Conservation (phyloP, 2,113 vertebrate species). For the Platanista minor region DNA sequence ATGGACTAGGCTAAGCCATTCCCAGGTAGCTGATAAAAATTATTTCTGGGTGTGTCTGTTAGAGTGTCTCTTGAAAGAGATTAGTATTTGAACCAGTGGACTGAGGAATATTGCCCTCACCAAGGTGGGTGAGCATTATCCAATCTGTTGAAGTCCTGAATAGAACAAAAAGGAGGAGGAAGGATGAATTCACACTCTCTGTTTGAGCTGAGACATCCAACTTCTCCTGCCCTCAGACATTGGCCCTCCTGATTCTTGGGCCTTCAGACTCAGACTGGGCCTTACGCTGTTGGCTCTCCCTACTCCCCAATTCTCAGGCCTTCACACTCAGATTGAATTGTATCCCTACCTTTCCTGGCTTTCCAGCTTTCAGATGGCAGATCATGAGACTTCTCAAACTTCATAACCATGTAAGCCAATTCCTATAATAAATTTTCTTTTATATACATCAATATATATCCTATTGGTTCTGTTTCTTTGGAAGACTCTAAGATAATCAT, state of each 20-base stretch:
- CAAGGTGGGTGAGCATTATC: background rate
- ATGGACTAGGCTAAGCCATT: background rate
- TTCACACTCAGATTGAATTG: background rate
- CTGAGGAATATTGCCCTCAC: background rate
- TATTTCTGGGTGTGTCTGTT: background rate
- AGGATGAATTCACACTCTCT: background rate
- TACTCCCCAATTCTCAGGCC: background rate
- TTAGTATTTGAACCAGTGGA: background rate
- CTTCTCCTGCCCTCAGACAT: background rate
- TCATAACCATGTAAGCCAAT: background rate
- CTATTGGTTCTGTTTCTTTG: background rate
- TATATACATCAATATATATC: background rate
- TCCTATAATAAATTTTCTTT: background rate
- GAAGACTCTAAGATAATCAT: background rate
- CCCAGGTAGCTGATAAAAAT: background rate
- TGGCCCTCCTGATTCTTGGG: background rate
- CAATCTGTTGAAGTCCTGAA: background rate
- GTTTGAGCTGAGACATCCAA: background rate
- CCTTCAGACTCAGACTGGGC: background rate
- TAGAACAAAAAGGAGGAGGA: background rate
- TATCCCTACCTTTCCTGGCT: background rate
- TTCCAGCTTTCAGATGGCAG: background rate
- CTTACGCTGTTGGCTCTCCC: fast-evolving
- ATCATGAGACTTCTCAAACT: background rate
- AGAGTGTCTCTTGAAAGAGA: background rate